These are phyloP conservation scores for Tipula confusa DNA, from an alignment of 2,888 invertebrate species.

Conservation along the genomic window DNA sequence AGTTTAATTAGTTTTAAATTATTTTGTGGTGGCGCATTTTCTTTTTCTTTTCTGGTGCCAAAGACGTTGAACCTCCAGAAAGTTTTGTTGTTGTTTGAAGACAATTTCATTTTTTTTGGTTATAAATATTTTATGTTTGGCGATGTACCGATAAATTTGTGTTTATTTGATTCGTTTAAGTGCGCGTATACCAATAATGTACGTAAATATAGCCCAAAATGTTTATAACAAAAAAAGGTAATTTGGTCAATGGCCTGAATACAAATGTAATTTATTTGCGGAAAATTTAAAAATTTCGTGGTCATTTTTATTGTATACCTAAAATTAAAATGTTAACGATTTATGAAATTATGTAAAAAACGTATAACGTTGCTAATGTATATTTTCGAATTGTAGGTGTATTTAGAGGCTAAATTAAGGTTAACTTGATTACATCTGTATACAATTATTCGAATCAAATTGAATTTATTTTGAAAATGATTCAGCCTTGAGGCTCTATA, in stretches of 20 bases:
- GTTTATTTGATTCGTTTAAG: not conserved
- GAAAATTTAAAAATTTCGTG: not conserved
- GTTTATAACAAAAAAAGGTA: not conserved
- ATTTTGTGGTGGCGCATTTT: not conserved
- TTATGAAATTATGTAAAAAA: not conserved
- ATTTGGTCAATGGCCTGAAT: slow-evolving; percentile 16
- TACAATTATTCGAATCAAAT: not conserved
- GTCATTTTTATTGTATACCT: not conserved
- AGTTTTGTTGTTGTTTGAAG: not conserved
- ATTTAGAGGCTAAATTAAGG: not conserved
- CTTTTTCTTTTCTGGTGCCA: not conserved
- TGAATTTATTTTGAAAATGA: too few relatives aligned
- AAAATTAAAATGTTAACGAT: not conserved
- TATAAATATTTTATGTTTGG: slow-evolving; percentile 7
- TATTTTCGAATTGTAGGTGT: not conserved
- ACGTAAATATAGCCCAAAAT: not conserved
- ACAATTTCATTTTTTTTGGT: not conserved
- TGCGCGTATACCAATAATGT: not conserved
- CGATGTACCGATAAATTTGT: not conserved
- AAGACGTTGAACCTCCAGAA: not conserved
- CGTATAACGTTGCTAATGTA: not conserved
- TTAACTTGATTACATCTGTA: not conserved
- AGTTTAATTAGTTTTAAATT: slow-evolving; percentile 25
- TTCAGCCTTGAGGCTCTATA: too few relatives aligned
- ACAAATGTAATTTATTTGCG: slow-evolving; percentile 1